Evolutionary conservation across 1,140 invertebrate genomes (phyloP), one percentile per base, ranked within the genome.

Genomic region (Homalodisca vitripennis): DNA sequence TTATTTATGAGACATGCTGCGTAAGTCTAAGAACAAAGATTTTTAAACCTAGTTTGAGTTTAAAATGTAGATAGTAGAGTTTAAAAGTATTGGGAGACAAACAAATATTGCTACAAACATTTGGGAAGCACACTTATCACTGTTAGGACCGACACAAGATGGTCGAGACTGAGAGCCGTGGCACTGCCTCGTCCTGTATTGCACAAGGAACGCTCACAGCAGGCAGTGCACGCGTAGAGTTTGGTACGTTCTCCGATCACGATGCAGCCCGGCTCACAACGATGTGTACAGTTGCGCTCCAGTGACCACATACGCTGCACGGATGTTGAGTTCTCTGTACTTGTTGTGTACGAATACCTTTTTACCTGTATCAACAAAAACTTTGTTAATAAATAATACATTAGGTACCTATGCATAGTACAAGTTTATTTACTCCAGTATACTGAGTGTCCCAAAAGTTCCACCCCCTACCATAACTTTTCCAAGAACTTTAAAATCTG

Each of bases 241-340:
- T 94, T 94, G 0, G 91, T 94, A 27, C 92, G 79, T 78, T 95
- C 93, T 0, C 81, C 92, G 69, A 93, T 93, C 6, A 93, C 85
- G 70, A 94, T 92, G 79, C 92, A 94, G 12, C 92, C 92, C 0
- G 91, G 85, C 71, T 94, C 91, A 77, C 93, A 95, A 75, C 88
- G 87, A 67, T 87, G 88, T 0, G 89, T 87, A 75, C 93, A 95
- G 73, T 91, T 90, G 1, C 93, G 82, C 78, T 94, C 90, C 34
- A 94, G 74, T 0, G 90, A 88, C 91, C 92, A 94, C 80, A 93
- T 85, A 76, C 88, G 89, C 1, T 87, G 84, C 1, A 81, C 83
- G 0, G 87, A 89, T 0, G 91, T 92, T 1, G 88, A 88, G 74
- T 92, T 91, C 75, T 92, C 91, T 3, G 86, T 92, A 51, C 89